Base-by-base conservation (phyloP, 2,113 vertebrate genomes). In the Phylloscopus trochilus region DNA sequence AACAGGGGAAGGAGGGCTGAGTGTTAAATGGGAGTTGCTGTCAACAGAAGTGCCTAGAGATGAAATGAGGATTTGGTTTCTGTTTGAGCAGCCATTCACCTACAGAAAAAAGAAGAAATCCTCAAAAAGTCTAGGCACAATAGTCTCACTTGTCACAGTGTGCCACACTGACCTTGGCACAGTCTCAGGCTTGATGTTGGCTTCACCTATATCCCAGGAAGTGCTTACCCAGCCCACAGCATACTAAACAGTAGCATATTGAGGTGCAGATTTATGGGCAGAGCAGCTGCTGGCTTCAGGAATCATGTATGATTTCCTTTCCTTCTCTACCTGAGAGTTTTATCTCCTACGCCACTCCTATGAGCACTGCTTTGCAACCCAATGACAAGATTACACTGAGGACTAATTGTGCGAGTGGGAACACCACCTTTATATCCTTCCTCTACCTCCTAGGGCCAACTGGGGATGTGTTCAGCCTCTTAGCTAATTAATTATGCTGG, bases 401-500 rank as follows among this genome's bases (percentile, higher is more conserved):
- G 90, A 52, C 83, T 81, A 64, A 46, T 72, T 75, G 51, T 58
- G 39, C 67, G 59, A 88, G 76, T 63, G 84, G 82, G 84, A 95
- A 86, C 46, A 24, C 21, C 75, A 88, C 76, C 73, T 95, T 90
- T 81, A 30, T 83, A 84, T 49, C 64, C 68, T 37, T 86, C 35
- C 64, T 81, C 75, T 67, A 19, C 44, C 69, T 94, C 76, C 64
- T 27, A 64, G 52, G 35, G 59, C 92, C 72, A 70, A 9, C 43
- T 75, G 79, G 79, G 75, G 47, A 90, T 81, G 47, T 33, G n/a
- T 60, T 93, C 82, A 77, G 59, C 72, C 82, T 74, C 87, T 43
- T 41, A 88, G 82, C 72, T 96, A 70, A 88, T 95, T 94, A 90
- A 88, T 95, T 87, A 93, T 76, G 60, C 88, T 47, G 9, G 23